Base-by-base conservation (phyloP, 2,797 vertebrate species). In the Pterois miles region DNA sequence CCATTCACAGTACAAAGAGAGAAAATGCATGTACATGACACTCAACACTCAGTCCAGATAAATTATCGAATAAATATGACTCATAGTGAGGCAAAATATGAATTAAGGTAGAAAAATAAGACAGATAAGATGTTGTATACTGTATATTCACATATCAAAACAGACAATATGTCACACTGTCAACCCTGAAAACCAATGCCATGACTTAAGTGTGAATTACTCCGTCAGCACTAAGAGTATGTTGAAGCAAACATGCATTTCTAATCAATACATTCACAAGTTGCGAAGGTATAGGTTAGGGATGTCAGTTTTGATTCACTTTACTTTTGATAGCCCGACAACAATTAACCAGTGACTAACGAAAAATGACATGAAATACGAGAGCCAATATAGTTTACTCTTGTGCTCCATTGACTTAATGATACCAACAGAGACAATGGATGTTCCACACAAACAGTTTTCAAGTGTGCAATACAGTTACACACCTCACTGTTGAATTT, bases 61-160 rank as follows among this genome's bases (percentile, higher is more conserved):
- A 52, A 23, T 23, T 9, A 48, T 8, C n/a, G 6, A 20, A 20
- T n/a, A 48, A 38, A 38, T 38, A 12, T 38, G 11, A 38, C 12
- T 14, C 4, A 38, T 12, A 10, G 22, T 1, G 2, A 36, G 22
- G 8, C 8, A 0, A 9, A 22, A 54, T 1, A 4, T 1, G 12
- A 4, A 57, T 33, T 59, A 25, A 58, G n/a, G 12, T 53, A 13
- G 2, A 23, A 52, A 23, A 25, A 43, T 31, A 52, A 4, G 13
- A 52, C 0, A 0, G 1, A 0, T 34, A 13, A 52, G 14, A 3
- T 29, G 12, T 29, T 29, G 5, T 34, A 34, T 10, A 34, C n/a
- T n/a, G n/a, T 34, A 34, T 16, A 34, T 7, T 33, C 3, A 65
- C 22, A 23, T 36, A n/a, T 48, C n/a, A 12, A 53, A 10, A 64